Evolutionary conservation across 2,113 vertebrate genomes (phyloP).

Genomic region (Gulo gulo): DNA sequence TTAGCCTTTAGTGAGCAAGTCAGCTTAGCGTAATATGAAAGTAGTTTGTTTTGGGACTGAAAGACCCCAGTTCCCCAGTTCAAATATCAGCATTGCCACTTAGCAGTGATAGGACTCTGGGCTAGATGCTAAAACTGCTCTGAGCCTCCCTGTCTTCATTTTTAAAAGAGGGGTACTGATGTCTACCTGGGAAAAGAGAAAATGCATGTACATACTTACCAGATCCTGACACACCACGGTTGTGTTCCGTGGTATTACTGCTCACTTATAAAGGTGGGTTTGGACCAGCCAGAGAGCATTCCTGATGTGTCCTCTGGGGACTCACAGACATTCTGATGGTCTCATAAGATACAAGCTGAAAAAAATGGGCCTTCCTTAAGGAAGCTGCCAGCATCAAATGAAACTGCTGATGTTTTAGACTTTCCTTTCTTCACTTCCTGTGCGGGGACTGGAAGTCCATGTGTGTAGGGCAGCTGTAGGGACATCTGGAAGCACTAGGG

Average conservation of each 20-base stretch:
- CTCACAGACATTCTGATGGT: not conserved
- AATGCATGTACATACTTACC: too few species aligned
- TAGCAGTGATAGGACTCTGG: not conserved
- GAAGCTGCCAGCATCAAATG: not conserved
- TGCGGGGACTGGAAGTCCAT: not conserved
- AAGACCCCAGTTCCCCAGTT: not conserved
- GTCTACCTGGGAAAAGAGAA: not conserved
- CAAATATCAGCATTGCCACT: not conserved
- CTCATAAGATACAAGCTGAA: not conserved
- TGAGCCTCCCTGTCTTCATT: not conserved
- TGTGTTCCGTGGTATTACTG: too few species aligned
- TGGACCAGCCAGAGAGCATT: fast-evolving
- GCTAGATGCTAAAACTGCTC: not conserved
- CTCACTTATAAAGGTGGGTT: not conserved
- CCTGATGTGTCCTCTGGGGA: not conserved
- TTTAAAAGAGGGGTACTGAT: not conserved
- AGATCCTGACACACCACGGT: not conserved
- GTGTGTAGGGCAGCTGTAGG: not conserved
- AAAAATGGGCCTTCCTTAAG: not conserved
- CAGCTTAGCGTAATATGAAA: not conserved
- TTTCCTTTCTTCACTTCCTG: not conserved
- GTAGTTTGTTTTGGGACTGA: not conserved
- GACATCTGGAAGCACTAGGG: not conserved
- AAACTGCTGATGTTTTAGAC: not conserved
- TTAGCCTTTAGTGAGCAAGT: not conserved